phyloP scores from a whole-genome alignment of 2,113 vertebrate genomes.

The Scopus umbretta region DNA sequence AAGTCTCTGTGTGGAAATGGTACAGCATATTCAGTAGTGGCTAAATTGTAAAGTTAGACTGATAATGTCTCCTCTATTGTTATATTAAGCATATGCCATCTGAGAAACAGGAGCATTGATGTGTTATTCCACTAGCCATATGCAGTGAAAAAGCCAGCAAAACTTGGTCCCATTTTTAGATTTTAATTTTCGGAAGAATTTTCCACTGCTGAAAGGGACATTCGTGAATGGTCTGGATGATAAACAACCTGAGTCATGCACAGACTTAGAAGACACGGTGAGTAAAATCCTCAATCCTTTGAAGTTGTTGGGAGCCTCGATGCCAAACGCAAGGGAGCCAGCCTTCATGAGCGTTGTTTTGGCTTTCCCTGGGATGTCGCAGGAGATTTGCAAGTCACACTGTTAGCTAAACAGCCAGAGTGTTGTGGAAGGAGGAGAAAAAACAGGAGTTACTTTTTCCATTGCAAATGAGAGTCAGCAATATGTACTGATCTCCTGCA shows the following conservation, averaged over 20 bases:
- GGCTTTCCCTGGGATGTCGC: neutral
- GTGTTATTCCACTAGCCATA: neutral
- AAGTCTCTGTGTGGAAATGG: neutral
- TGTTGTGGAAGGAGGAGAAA: neutral
- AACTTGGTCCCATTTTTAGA: neutral
- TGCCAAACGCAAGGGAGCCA: rapidly evolving
- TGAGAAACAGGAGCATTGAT: neutral
- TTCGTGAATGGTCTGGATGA: neutral
- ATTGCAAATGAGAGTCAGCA: neutral
- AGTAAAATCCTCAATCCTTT: neutral
- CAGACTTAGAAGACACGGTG: neutral
- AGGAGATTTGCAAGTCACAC: neutral
- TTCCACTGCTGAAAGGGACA: neutral
- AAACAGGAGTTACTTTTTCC: neutral
- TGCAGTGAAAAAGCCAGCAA: neutral
- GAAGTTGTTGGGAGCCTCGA: neutral
- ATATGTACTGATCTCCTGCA: neutral
- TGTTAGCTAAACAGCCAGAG: neutral
- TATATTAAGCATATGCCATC: neutral
- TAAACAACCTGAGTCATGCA: neutral
- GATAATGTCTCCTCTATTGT: neutral
- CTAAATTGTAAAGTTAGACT: neutral
- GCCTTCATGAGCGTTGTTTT: neutral
- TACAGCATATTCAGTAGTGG: neutral
- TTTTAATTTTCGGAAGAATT: neutral